Percentiles rank a stretch among this genome's conserved stretches.
phyloP scores from a whole-genome alignment of 2,113 vertebrate species.

The Triplophysa siluroides region DNA sequence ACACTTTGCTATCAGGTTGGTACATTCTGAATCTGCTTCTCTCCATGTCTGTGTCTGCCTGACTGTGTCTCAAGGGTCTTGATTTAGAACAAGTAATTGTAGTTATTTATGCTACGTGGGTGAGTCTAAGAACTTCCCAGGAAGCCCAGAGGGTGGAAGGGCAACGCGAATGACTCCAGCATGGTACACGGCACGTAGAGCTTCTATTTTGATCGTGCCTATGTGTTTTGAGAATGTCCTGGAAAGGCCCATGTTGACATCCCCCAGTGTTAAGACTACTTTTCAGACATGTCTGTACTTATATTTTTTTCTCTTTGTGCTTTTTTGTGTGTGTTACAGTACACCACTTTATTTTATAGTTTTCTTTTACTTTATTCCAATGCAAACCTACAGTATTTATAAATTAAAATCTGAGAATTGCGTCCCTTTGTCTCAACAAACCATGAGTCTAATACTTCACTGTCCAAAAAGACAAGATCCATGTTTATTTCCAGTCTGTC shows the following conservation, averaged over 20 bases:
- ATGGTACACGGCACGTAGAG: constrained; percentile 57
- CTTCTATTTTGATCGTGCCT: constrained; percentile 42
- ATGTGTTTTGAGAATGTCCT: constrained; percentile 3
- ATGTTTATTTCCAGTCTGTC: too few species aligned
- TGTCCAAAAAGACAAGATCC: too few species aligned
- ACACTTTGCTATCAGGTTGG: neutral
- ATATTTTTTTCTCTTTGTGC: neutral
- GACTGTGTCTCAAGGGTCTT: constrained; percentile 37
- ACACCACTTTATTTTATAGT: too few species aligned
- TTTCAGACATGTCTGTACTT: neutral
- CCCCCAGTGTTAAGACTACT: neutral
- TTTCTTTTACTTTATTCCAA: too few species aligned
- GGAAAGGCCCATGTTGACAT: neutral
- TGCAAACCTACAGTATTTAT: too few species aligned
- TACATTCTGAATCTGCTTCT: neutral
- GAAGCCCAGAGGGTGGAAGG: constrained; percentile 50
- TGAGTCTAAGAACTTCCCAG: constrained; percentile 45
- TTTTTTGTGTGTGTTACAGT: too few species aligned
- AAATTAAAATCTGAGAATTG: too few species aligned
- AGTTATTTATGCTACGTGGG: constrained; percentile 33
- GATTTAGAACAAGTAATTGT: constrained; percentile 54
- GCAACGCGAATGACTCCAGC: constrained; percentile 39
- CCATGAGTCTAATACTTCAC: too few species aligned
- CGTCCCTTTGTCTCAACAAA: too few species aligned
- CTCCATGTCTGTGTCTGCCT: neutral